Evolutionary conservation across 2,113 vertebrate species (phyloP).

Genomic region (Tachysurus vachellii): DNA sequence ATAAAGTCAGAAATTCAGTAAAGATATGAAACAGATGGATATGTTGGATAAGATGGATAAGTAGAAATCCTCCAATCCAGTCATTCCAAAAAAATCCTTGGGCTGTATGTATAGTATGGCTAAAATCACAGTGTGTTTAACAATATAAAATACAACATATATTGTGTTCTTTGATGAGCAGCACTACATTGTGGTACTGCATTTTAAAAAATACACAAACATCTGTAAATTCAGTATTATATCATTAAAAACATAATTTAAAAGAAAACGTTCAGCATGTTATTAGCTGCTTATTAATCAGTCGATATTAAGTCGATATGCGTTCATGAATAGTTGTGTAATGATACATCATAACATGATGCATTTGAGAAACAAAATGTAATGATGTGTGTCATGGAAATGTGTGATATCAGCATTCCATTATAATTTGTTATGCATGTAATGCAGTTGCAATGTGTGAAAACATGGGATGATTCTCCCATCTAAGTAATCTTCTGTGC

Average conservation of each 20-base stretch:
- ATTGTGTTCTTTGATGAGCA: neutral
- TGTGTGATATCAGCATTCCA: neutral
- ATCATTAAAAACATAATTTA: neutral
- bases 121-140: neutral
- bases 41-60: neutral
- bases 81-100: too few species aligned
- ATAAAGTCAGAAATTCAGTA: neutral
- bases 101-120: neutral
- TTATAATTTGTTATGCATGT: neutral
- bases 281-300: neutral
- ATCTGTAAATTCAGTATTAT: neutral
- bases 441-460: neutral
- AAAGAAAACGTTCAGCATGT: neutral
- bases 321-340: neutral
- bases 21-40: neutral
- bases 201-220: neutral
- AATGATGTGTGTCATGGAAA: neutral
- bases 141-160: neutral
- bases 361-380: neutral
- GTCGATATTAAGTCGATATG: neutral
- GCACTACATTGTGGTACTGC: neutral
- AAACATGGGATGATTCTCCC: neutral
- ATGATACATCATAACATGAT: neutral
- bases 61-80: too few species aligned
- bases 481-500: neutral